A percentile compares a stretch with the other conserved stretches of the same genome.
Conservation (phyloP, 2,797 vertebrate genomes). For the Sebastes itinus region DNA sequence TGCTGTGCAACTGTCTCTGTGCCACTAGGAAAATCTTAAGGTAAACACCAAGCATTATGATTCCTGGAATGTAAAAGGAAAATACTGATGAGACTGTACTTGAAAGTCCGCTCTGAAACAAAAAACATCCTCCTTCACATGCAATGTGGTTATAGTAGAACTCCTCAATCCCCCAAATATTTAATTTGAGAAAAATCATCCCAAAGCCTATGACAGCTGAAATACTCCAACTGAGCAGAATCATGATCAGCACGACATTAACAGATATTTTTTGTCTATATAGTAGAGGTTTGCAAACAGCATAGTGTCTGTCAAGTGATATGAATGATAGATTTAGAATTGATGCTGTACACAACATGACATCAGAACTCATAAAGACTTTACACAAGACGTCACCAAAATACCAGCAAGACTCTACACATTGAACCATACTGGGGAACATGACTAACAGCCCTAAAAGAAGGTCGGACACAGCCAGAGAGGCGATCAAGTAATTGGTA, state of each 20-base stretch:
- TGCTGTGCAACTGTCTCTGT: conserved; percentile 11
- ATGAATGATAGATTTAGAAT: conserved; percentile 46
- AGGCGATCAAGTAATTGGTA: conserved; percentile 45
- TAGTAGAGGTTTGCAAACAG: conserved; percentile 33
- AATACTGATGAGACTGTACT: conserved; percentile 23
- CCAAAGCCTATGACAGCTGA: conserved; percentile 40
- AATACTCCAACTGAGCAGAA: conserved; percentile 34
- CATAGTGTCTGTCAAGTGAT: conserved; percentile 45
- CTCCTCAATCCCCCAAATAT: conserved; percentile 32
- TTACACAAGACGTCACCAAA: conserved; percentile 43
- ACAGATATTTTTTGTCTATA: conserved; percentile 37
- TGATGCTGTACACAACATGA: conserved; percentile 39
- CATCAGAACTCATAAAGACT: conserved; percentile 27
- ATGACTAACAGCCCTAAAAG: conserved; percentile 41
- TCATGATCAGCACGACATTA: conserved; percentile 14
- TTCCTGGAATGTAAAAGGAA: conserved; percentile 46
- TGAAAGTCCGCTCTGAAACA: neutral
- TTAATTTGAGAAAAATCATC: conserved; percentile 33
- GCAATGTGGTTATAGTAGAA: conserved; percentile 24
- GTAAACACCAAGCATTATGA: conserved; percentile 42
- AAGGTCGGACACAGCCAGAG: conserved; percentile 38
- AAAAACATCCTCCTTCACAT: neutral
- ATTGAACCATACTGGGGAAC: conserved; percentile 30
- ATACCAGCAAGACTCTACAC: conserved; percentile 48
- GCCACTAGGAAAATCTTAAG: conserved; percentile 45